Evolutionary conservation across 2,888 invertebrate species (phyloP).

Genomic region (Polymixis lichenea): DNA sequence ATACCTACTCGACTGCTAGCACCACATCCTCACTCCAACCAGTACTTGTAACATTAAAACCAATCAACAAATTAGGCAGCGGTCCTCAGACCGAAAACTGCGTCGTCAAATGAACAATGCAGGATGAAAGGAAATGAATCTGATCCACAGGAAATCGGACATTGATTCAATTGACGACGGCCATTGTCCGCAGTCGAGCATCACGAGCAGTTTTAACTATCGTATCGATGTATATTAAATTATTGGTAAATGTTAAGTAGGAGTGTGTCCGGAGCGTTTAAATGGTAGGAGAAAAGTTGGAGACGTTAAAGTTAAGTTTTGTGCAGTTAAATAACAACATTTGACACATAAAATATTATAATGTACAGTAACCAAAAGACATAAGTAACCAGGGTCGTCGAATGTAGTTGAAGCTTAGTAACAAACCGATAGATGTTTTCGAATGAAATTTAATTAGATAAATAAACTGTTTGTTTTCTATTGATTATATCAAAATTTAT

Average conservation of each 20-base stretch:
- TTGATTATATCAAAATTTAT: too few species aligned
- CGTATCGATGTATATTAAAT: constrained; percentile 55
- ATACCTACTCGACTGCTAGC: neutral
- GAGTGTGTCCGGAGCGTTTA: neutral
- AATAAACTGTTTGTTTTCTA: too few species aligned
- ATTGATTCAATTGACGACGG: constrained; percentile 87
- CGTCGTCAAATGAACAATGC: constrained; percentile 86
- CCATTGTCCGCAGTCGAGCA: constrained; percentile 80
- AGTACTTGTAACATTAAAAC: constrained; percentile 78
- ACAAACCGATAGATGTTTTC: too few species aligned
- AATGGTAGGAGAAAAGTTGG: neutral
- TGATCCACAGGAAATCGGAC: constrained; percentile 89
- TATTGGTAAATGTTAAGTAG: constrained; percentile 45
- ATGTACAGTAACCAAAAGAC: too few species aligned
- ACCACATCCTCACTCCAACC: constrained; percentile 9
- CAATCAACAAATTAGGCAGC: constrained; percentile 82
- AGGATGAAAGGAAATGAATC: constrained; percentile 88
- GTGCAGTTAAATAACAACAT: too few species aligned
- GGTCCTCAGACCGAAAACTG: constrained; percentile 78
- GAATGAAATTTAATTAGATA: too few species aligned
- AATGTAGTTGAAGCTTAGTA: too few species aligned
- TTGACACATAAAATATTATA: too few species aligned
- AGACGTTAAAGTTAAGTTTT: too few species aligned
- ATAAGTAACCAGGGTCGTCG: too few species aligned
- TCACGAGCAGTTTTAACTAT: constrained; percentile 80